Conservation (phyloP, 2,113 vertebrate genomes). For the Mesocricetus auratus region DNA sequence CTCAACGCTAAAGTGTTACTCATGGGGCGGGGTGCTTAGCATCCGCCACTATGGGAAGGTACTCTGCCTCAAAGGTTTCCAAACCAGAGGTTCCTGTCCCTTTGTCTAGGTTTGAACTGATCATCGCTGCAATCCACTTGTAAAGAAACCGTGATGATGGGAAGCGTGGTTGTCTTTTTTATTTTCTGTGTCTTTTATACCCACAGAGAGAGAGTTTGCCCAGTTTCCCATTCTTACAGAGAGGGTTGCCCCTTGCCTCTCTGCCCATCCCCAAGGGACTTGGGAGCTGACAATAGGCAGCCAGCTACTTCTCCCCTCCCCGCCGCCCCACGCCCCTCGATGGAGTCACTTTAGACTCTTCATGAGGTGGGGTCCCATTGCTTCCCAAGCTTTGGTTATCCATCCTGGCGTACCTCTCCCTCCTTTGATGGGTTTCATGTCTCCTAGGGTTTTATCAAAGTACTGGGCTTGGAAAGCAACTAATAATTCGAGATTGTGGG, state of each 20-base stretch:
- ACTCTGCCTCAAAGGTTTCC: not conserved
- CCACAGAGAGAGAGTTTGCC: not conserved
- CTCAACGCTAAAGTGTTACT: not conserved
- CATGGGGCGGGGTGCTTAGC: not conserved
- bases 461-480: constrained; percentile 59
- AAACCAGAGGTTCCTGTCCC: not conserved
- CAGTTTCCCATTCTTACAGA: too few species aligned
- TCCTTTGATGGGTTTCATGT: constrained; percentile 48
- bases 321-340: not conserved
- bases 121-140: not conserved
- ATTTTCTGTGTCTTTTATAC: not conserved
- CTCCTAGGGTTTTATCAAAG: constrained; percentile 70
- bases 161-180: not conserved
- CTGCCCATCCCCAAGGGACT: not conserved
- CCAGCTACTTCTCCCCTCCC: not conserved
- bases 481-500: constrained; percentile 76
- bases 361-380: not conserved
- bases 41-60: not conserved
- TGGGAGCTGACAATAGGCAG: not conserved
- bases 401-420: constrained; percentile 42
- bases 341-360: not conserved
- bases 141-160: not conserved
- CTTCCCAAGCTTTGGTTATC: not conserved
- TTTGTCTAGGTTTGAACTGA: not conserved
- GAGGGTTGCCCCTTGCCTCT: not conserved